Conservation (phyloP, 2,797 vertebrate species). For the Eptatretus atami region DNA sequence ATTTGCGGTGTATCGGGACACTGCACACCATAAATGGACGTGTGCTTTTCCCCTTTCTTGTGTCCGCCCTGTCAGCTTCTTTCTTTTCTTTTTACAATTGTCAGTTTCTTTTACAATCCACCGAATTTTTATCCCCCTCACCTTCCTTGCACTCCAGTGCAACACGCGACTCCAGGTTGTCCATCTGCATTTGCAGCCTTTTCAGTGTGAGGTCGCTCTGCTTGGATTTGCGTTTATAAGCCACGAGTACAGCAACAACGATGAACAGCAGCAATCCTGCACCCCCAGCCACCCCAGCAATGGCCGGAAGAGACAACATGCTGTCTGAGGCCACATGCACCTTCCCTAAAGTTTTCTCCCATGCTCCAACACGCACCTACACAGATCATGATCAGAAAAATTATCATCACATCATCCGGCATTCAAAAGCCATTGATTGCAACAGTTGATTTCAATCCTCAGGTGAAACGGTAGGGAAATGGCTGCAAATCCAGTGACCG, state of each 20-base stretch:
- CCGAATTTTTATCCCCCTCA: slow-evolving; percentile 11
- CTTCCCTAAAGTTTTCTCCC: slow-evolving; percentile 74
- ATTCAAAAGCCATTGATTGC: too few species aligned
- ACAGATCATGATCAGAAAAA: neutral
- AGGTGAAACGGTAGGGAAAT: neutral
- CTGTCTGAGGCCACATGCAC: slow-evolving; percentile 87
- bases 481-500: neutral
- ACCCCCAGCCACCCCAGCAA: slow-evolving; percentile 63
- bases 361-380: slow-evolving; percentile 70
- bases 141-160: slow-evolving; percentile 96
- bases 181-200: slow-evolving; percentile 96
- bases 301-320: slow-evolving; percentile 65
- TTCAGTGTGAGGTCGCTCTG: slow-evolving; percentile 88
- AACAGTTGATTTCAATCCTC: too few species aligned
- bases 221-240: slow-evolving; percentile 80
- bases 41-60: too few species aligned
- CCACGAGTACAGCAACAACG: slow-evolving; percentile 76
- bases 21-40: too few species aligned
- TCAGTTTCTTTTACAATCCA: too few species aligned
- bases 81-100: too few species aligned
- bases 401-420: too few species aligned
- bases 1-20: too few species aligned
- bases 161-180: slow-evolving; percentile 92
- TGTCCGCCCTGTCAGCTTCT: too few species aligned
- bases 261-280: slow-evolving; percentile 71